Percentiles rank a stretch among this genome's conserved stretches.
Evolutionary conservation across 1,140 invertebrate genomes (phyloP).

Genomic region (Heliconius eleuchia): DNA sequence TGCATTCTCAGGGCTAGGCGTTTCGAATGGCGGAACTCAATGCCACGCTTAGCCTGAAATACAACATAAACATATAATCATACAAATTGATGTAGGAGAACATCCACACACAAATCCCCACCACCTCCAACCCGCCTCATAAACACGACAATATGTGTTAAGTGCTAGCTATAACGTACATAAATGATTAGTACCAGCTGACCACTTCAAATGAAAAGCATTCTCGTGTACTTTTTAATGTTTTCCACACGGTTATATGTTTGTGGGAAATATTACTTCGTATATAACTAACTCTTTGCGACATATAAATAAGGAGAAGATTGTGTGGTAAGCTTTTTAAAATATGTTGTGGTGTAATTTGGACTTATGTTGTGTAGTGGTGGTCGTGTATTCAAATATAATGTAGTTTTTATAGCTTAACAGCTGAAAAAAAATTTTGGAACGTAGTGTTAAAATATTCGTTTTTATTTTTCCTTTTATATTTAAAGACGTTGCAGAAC

Average conservation of each 20-base stretch:
- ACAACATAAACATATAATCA: no score
- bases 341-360: not conserved
- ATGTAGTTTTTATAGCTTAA: no score
- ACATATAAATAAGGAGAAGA: not conserved
- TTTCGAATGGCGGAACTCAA: no score
- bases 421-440: not conserved
- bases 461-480: no score
- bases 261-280: constrained; percentile 14
- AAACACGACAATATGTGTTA: constrained; percentile 14
- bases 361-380: no score
- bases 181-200: constrained; percentile 18
- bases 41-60: no score
- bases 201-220: constrained; percentile 19
- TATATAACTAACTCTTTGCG: not conserved
- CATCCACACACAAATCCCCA: not conserved
- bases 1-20: no score
- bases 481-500: no score
- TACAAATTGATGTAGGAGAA: no score
- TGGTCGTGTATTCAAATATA: no score
- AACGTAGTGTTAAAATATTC: not conserved
- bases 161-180: constrained; percentile 9
- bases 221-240: constrained; percentile 16
- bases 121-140: not conserved
- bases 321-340: not conserved
- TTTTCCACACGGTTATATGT: not conserved